phyloP scores from a whole-genome alignment of 2,888 invertebrate species.

The Stratiomys singularior region DNA sequence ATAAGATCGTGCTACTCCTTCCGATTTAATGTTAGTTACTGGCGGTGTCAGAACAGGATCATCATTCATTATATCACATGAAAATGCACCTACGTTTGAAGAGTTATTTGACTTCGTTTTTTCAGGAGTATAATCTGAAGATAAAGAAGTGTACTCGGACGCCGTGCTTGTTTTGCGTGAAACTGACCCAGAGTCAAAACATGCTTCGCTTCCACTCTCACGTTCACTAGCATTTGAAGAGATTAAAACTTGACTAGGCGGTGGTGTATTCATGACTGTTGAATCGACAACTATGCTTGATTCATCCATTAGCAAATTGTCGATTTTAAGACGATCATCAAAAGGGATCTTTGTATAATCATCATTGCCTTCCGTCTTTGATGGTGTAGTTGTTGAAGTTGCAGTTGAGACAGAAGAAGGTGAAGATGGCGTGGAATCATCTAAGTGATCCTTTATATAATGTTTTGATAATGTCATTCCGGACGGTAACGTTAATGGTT shows the following conservation, averaged over 20 bases:
- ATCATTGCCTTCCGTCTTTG: conserved; percentile 50
- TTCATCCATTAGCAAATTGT: conserved; percentile 49
- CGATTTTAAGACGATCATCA: conserved; percentile 37
- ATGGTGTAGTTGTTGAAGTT: conserved; percentile 46
- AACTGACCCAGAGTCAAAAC: conserved; percentile 59
- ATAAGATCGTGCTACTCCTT: conserved; percentile 8
- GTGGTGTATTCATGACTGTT: conserved; percentile 45
- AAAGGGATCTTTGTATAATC: conserved; percentile 43
- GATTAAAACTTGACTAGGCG: conserved; percentile 52
- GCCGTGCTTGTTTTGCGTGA: conserved; percentile 71
- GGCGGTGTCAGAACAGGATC: too few relatives aligned
- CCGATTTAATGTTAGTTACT: too few relatives aligned
- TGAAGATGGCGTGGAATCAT: background rate
- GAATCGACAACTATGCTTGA: conserved; percentile 25
- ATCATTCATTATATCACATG: too few relatives aligned
- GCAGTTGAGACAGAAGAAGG: conserved; percentile 37
- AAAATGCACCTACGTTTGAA: conserved; percentile 53
- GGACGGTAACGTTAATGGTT: conserved; percentile 53
- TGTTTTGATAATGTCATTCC: background rate
- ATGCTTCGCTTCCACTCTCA: conserved; percentile 53
- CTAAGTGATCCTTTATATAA: conserved; percentile 14
- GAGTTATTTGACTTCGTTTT: conserved; percentile 64
- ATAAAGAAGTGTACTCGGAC: conserved; percentile 65
- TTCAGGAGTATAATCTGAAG: conserved; percentile 69
- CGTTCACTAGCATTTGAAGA: background rate